These are phyloP conservation scores for Gymnorhina tibicen DNA, from an alignment of 2,113 vertebrate genomes.

Conservation along the genomic window DNA sequence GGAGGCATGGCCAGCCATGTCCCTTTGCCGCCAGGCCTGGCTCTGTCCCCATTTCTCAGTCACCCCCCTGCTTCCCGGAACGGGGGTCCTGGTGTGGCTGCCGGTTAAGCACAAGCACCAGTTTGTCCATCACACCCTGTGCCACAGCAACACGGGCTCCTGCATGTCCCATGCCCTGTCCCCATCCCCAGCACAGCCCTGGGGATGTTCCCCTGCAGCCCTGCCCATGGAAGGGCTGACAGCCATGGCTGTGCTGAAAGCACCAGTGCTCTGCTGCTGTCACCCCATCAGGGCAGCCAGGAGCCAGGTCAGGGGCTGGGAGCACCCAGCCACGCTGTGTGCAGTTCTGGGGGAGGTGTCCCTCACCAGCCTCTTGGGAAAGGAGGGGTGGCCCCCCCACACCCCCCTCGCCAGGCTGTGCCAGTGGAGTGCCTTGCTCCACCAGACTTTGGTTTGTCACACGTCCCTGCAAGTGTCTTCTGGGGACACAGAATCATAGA, in stretches of 20 bases:
- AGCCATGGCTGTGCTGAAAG: neutral
- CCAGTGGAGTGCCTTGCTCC: neutral
- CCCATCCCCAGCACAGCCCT: too few species aligned
- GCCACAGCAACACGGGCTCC: accelerated
- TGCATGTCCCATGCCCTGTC: accelerated
- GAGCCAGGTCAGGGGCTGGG: neutral
- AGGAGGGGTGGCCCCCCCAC: neutral
- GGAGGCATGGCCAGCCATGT: neutral
- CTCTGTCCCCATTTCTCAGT: neutral
- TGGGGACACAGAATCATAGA: neutral
- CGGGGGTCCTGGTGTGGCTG: accelerated
- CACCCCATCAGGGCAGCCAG: neutral
- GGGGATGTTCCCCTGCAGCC: neutral
- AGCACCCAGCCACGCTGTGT: accelerated
- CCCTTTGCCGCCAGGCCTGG: neutral
- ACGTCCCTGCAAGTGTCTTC: neutral
- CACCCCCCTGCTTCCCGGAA: accelerated
- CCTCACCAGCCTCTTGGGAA: neutral
- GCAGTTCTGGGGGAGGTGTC: accelerated
- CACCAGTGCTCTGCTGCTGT: neutral
- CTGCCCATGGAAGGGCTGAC: neutral
- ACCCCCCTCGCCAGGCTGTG: neutral
- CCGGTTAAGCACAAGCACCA: too few species aligned
- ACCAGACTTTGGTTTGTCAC: neutral
- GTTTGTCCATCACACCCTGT: neutral